A percentile compares a stretch with the other conserved stretches of the same genome.
phyloP scores from a whole-genome alignment of 1,140 invertebrate species.

The Lasaia peninsularis region DNA sequence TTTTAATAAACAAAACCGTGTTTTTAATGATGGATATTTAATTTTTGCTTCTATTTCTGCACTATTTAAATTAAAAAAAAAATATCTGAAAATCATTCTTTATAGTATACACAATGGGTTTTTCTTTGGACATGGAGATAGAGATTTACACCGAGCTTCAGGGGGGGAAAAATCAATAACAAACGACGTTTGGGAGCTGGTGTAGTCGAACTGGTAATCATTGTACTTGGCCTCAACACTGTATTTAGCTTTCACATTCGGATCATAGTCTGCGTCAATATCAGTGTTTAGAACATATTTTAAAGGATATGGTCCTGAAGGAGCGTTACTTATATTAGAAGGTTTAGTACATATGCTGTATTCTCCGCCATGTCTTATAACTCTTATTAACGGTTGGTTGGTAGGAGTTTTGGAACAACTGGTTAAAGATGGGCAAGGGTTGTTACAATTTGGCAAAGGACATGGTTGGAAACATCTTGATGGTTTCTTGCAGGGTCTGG shows the following conservation, averaged over 20 bases:
- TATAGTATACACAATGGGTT: slow-evolving; percentile 32
- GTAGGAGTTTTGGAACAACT: neutral
- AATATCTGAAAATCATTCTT: neutral
- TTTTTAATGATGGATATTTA: too few relatives aligned
- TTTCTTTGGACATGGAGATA: slow-evolving; percentile 39
- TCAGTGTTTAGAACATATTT: slow-evolving; percentile 64
- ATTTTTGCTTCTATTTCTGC: neutral
- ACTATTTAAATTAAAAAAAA: neutral
- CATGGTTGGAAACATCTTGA: slow-evolving; percentile 39
- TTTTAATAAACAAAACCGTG: neutral
- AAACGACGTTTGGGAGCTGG: slow-evolving; percentile 60
- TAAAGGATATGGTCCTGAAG: slow-evolving; percentile 58
- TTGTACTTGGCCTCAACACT: slow-evolving; percentile 68
- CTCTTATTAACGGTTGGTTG: slow-evolving; percentile 46
- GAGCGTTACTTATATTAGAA: slow-evolving; percentile 55
- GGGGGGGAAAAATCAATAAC: slow-evolving; percentile 64
- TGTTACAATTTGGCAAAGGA: slow-evolving; percentile 15
- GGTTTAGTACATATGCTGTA: slow-evolving; percentile 64
- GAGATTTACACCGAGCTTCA: slow-evolving; percentile 38
- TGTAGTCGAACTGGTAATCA: slow-evolving; percentile 65
- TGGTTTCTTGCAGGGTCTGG: slow-evolving; percentile 17
- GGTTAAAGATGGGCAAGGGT: neutral
- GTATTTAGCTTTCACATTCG: slow-evolving; percentile 35
- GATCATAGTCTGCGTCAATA: slow-evolving; percentile 24
- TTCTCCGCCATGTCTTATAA: slow-evolving; percentile 56